phyloP scores from a whole-genome alignment of 2,797 vertebrate species.

The Pipistrellus pipistrellus region DNA sequence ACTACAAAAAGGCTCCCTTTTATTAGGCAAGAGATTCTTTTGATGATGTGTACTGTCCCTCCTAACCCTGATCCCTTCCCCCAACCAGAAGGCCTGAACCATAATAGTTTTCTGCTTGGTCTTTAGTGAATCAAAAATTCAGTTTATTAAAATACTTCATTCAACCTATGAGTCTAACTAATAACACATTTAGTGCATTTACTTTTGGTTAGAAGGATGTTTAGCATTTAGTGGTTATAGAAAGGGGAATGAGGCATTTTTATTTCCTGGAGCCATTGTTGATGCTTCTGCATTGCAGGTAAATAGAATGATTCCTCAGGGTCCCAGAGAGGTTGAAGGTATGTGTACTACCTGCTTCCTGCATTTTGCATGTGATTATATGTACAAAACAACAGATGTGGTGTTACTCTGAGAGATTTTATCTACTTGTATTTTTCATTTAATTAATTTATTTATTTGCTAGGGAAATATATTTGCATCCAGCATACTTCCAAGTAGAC shows the following conservation, averaged over 20 bases:
- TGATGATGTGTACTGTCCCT: neutral
- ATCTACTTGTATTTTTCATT: neutral
- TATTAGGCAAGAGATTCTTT: neutral
- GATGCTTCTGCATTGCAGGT: neutral
- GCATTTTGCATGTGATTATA: neutral
- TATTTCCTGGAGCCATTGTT: constrained; percentile 15
- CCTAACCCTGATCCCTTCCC: neutral
- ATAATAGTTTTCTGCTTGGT: constrained; percentile 24
- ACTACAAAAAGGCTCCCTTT: neutral
- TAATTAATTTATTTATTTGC: neutral
- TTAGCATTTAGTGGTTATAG: neutral
- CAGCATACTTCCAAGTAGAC: neutral
- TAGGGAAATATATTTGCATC: neutral
- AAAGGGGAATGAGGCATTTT: neutral
- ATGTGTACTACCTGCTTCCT: neutral
- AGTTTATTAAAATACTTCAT: constrained; percentile 30
- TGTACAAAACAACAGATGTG: neutral
- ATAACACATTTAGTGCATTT: neutral
- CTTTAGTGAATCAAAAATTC: constrained; percentile 46
- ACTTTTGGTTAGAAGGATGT: constrained; percentile 4
- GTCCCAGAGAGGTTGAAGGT: neutral
- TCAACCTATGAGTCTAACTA: neutral
- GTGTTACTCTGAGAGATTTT: neutral
- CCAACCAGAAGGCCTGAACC: neutral
- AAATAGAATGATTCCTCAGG: neutral